Evolutionary conservation across 2,113 vertebrate species (phyloP).

Genomic region (Eulemur rufifrons): DNA sequence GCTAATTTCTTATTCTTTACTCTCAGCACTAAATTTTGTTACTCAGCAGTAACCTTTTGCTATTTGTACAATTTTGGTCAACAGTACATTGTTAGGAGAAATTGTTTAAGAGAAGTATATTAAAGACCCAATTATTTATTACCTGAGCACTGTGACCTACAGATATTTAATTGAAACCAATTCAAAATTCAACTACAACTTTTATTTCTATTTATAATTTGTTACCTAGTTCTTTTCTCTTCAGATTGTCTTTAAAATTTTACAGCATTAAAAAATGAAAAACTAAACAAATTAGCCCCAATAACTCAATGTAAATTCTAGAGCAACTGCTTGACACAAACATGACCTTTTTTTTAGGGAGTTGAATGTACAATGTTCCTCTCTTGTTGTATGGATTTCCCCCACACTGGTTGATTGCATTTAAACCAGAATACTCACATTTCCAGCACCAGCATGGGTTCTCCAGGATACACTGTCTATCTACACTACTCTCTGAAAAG

Average conservation of each 20-base stretch:
- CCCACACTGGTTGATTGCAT: not conserved
- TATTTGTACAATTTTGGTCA: not conserved
- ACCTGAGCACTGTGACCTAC: not conserved
- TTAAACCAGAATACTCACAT: not conserved
- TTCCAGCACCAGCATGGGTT: not conserved
- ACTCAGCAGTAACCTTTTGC: not conserved
- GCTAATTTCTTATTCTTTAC: not conserved
- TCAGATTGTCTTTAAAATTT: conserved; percentile 57
- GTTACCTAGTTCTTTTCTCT: conserved; percentile 71
- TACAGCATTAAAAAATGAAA: conserved; percentile 15
- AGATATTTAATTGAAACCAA: conserved; percentile 55
- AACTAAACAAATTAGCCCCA: conserved; percentile 62
- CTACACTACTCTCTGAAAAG: not conserved
- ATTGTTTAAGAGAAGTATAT: not conserved
- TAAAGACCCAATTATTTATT: conserved; percentile 9
- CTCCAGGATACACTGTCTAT: not conserved
- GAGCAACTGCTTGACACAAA: conserved; percentile 20
- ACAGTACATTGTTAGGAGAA: conserved; percentile 31
- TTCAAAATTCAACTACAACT: conserved; percentile 66
- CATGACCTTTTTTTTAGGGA: not conserved
- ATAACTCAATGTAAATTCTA: conserved; percentile 51
- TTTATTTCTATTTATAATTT: conserved; percentile 72
- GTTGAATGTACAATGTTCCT: not conserved
- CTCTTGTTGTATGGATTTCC: not conserved
- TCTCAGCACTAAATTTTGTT: not conserved